phyloP scores from a whole-genome alignment of 2,113 vertebrate species.

The Brachypodius melanocephalos region DNA sequence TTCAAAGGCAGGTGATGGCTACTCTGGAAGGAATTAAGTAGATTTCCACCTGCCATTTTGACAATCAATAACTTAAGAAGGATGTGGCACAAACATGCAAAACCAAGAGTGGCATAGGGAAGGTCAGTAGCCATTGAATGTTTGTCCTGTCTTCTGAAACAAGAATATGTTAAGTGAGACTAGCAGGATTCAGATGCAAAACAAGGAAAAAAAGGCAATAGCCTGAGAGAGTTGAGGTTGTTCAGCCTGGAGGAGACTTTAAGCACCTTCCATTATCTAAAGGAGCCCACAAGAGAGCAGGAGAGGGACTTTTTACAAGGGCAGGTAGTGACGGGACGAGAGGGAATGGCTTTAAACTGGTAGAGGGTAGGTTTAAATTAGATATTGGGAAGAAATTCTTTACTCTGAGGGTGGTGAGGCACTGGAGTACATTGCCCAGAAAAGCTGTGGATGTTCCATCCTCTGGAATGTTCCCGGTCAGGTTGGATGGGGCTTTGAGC shows the following conservation, averaged over 20 bases:
- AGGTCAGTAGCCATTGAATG: neutral
- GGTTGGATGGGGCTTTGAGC: neutral
- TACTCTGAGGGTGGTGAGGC: neutral
- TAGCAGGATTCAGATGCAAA: neutral
- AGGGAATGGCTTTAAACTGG: neutral
- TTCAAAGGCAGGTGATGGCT: neutral
- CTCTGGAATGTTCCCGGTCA: neutral
- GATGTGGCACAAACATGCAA: neutral
- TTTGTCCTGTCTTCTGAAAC: neutral
- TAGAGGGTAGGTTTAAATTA: neutral
- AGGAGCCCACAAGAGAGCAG: neutral
- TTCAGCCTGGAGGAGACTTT: neutral
- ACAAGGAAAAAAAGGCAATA: neutral
- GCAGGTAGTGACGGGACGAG: neutral
- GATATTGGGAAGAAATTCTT: neutral
- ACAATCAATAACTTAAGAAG: neutral
- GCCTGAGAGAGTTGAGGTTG: neutral
- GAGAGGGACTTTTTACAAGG: neutral
- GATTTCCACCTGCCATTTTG: neutral
- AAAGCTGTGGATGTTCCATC: too few relatives aligned
- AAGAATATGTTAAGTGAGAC: neutral
- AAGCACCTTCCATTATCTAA: too few relatives aligned
- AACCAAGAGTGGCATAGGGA: neutral
- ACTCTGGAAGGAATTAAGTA: neutral
- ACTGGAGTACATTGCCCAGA: neutral